Evolutionary conservation across 2,797 vertebrate genomes (phyloP).

Genomic region (Gadopsis marmoratus): DNA sequence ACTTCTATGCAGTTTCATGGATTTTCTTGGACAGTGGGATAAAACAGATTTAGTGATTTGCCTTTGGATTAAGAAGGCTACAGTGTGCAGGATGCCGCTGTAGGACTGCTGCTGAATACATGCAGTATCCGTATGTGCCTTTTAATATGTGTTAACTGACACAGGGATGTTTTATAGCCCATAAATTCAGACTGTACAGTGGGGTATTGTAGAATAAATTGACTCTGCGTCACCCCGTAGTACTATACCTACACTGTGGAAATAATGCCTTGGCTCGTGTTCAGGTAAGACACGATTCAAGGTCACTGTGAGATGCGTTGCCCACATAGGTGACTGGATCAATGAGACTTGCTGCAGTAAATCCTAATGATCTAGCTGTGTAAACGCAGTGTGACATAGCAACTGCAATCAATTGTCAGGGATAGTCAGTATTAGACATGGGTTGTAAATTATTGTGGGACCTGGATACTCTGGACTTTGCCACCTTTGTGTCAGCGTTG

Average conservation of each 20-base stretch:
- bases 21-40: background rate
- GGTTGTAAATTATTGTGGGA: conserved; percentile 64
- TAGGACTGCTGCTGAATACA: background rate
- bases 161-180: conserved; percentile 15
- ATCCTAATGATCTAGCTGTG: conserved; percentile 61
- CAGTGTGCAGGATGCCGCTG: background rate
- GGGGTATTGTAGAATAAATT: conserved; percentile 22
- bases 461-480: conserved; percentile 51
- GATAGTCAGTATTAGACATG: background rate
- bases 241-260: conserved; percentile 32
- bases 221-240: conserved; percentile 26
- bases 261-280: conserved; percentile 27
- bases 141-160: conserved; percentile 15
- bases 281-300: conserved; percentile 60
- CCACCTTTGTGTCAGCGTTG: background rate
- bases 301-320: conserved; percentile 60
- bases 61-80: background rate
- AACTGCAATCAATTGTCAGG: conserved; percentile 42
- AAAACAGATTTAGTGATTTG: background rate
- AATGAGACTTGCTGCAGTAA: conserved; percentile 73
- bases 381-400: conserved; percentile 54
- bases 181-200: conserved; percentile 31
- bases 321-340: conserved; percentile 49
- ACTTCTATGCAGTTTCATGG: background rate
- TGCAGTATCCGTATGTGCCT: background rate